Percentiles rank a stretch among this genome's conserved stretches.
Conservation (phyloP, 2,797 vertebrate species). For the Pseudochirops cupreus region DNA sequence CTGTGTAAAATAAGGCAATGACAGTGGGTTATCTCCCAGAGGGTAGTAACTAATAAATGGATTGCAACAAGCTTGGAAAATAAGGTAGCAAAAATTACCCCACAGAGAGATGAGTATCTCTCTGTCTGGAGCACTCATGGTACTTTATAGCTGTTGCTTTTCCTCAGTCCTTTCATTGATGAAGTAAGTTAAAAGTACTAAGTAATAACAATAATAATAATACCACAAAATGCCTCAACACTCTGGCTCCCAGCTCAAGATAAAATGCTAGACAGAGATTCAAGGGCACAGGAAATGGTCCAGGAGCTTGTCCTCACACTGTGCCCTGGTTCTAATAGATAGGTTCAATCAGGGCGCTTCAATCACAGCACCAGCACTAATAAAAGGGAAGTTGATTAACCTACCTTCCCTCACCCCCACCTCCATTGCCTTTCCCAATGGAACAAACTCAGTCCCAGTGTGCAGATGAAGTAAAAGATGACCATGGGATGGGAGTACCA, state of each 20-base stretch:
- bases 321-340: conserved; percentile 51
- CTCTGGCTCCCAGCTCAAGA: conserved; percentile 63
- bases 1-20: neutral
- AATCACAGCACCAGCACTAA: conserved; percentile 60
- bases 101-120: neutral
- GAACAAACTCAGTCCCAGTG: neutral
- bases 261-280: conserved; percentile 74
- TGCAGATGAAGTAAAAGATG: neutral
- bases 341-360: conserved; percentile 67
- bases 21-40: conserved; percentile 1
- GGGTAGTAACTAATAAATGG: conserved; percentile 53
- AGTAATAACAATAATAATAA: conserved; percentile 75
- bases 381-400: conserved; percentile 52
- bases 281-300: conserved; percentile 43
- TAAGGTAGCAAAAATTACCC: conserved; percentile 6
- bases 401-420: neutral
- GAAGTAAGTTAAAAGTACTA: conserved; percentile 65
- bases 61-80: conserved; percentile 44
- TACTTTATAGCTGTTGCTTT: neutral
- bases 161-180: conserved; percentile 45
- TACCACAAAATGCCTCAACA: conserved; percentile 51
- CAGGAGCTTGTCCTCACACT: neutral
- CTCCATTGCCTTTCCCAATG: neutral
- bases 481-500: neutral
- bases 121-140: fast-evolving